Percentiles rank a stretch among this genome's conserved stretches.
Conservation (phyloP, 2,888 invertebrate species). For the Augochlorella aurata region DNA sequence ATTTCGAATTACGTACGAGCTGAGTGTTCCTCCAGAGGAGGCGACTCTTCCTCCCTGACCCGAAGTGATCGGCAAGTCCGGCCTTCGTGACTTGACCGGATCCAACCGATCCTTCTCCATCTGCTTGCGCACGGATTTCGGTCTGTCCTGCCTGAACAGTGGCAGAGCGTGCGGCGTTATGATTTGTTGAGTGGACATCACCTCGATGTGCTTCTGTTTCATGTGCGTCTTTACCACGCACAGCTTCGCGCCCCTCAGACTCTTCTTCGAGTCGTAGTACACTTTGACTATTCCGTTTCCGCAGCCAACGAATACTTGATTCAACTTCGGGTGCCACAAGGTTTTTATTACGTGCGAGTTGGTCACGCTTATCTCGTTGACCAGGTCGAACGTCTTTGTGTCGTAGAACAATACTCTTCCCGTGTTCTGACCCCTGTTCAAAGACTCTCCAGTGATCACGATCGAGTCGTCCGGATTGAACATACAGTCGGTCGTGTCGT, state of each 20-base stretch:
- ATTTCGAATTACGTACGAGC: constrained; percentile 97
- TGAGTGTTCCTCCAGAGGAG: constrained; percentile 96
- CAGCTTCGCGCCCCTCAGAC: constrained; percentile 94
- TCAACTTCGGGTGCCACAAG: constrained; percentile 98
- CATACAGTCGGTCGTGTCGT: constrained; percentile 89
- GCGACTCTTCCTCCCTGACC: constrained; percentile 97
- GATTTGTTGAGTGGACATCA: constrained; percentile 94
- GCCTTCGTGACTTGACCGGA: constrained; percentile 91
- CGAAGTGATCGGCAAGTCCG: constrained; percentile 93
- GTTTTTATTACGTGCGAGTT: constrained; percentile 93
- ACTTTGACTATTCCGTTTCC: constrained; percentile 95
- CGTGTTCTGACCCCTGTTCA: constrained; percentile 85
- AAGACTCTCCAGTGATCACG: constrained; percentile 93
- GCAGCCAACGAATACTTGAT: constrained; percentile 96
- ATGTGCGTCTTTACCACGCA: constrained; percentile 92
- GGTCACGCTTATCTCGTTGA: constrained; percentile 89
- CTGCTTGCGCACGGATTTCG: constrained; percentile 93
- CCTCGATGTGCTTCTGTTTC: constrained; percentile 91
- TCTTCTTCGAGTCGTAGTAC: constrained; percentile 94
- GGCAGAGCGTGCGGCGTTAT: constrained; percentile 98
- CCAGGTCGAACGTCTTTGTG: constrained; percentile 88
- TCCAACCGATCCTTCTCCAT: constrained; percentile 95
- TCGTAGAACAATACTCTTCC: constrained; percentile 92
- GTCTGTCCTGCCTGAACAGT: constrained; percentile 95
- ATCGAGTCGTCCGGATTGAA: constrained; percentile 97